These are phyloP conservation scores for Diaperis boleti DNA, from an alignment of 2,888 invertebrate genomes.

Conservation along the genomic window DNA sequence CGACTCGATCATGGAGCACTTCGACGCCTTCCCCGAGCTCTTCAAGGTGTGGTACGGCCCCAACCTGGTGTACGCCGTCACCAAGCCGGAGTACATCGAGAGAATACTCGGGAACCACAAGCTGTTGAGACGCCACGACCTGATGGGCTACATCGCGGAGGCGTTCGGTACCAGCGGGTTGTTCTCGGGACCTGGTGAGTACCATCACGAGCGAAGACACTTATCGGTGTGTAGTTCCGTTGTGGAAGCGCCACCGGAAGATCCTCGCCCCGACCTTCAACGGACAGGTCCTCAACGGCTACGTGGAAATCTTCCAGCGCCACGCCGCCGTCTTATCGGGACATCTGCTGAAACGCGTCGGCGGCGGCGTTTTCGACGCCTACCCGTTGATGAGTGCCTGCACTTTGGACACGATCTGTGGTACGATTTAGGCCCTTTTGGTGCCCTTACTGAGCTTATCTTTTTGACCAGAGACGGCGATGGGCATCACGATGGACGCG, in stretches of 20 bases:
- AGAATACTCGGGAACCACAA: not conserved
- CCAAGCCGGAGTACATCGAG: not conserved
- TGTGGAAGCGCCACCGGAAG: constrained; percentile 73
- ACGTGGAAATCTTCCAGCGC: constrained; percentile 72
- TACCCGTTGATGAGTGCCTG: constrained; percentile 71
- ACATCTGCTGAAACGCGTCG: constrained; percentile 64
- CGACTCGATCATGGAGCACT: not conserved
- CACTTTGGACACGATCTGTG: constrained; percentile 74
- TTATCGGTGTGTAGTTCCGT: constrained; percentile 66
- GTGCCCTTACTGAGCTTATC: not conserved
- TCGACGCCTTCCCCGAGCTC: not conserved
- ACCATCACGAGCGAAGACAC: too few relatives aligned
- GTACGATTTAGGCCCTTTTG: constrained; percentile 59
- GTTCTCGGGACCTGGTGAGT: not conserved
- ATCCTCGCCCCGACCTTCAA: constrained; percentile 75
- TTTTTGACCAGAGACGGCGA: not conserved
- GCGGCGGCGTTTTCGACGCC: constrained; percentile 68
- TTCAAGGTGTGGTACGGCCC: not conserved
- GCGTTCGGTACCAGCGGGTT: not conserved
- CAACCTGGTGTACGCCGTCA: not conserved
- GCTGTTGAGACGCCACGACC: not conserved
- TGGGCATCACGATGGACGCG: not conserved
- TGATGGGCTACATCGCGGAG: not conserved
- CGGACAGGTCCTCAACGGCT: constrained; percentile 73
- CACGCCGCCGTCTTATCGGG: constrained; percentile 44